These are phyloP conservation scores for Pipa parva DNA, from an alignment of 2,113 vertebrate species.

Conservation along the genomic window DNA sequence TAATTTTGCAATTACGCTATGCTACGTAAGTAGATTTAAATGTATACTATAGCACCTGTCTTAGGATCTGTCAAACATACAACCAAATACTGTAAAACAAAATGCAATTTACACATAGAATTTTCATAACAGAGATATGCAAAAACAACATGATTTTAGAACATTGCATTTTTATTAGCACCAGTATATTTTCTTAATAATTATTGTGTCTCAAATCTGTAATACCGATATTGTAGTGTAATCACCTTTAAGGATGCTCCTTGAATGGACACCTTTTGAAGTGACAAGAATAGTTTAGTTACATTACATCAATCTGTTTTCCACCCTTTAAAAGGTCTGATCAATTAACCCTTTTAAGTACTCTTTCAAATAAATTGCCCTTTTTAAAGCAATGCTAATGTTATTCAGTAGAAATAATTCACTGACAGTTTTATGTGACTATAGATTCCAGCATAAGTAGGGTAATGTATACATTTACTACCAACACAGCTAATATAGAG, in stretches of 20 bases:
- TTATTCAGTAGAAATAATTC: constrained; percentile 59
- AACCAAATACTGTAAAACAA: too few species aligned
- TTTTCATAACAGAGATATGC: too few species aligned
- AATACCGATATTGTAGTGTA: too few species aligned
- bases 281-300: not conserved
- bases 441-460: constrained; percentile 1
- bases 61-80: too few species aligned
- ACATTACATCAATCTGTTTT: constrained; percentile 53
- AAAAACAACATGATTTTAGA: too few species aligned
- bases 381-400: constrained; percentile 66
- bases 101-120: too few species aligned
- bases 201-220: too few species aligned
- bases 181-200: too few species aligned
- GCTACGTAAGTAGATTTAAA: too few species aligned
- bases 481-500: not conserved
- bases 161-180: too few species aligned
- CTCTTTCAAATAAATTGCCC: constrained; percentile 59
- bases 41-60: too few species aligned
- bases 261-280: constrained; percentile 17
- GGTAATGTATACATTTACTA: constrained; percentile 21
- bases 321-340: constrained; percentile 73
- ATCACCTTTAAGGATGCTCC: not conserved
- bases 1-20: too few species aligned
- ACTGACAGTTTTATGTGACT: constrained; percentile 59
- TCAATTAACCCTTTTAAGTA: constrained; percentile 77